phyloP scores from a whole-genome alignment of 2,797 vertebrate species.

The Catamblyrhynchus diadema region DNA sequence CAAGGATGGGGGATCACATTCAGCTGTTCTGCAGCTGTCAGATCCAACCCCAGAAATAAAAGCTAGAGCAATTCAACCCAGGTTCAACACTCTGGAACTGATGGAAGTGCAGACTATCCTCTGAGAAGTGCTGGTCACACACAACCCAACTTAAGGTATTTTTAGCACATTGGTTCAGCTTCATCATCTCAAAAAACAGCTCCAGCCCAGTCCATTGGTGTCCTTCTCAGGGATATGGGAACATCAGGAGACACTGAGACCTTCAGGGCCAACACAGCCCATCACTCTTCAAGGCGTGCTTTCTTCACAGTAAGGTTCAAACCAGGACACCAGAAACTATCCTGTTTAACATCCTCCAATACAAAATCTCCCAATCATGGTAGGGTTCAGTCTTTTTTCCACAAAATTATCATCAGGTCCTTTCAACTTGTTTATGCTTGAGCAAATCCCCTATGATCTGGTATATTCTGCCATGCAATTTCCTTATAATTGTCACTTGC shows the following conservation, averaged over 20 bases:
- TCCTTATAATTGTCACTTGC: background rate
- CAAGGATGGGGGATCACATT: background rate
- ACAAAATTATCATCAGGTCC: background rate
- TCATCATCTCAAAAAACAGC: background rate
- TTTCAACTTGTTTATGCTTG: background rate
- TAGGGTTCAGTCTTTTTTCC: fast-evolving
- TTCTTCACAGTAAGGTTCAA: background rate
- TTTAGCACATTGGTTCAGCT: slow-evolving; percentile 10
- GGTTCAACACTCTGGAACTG: background rate
- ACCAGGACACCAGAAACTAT: background rate
- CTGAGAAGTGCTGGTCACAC: background rate
- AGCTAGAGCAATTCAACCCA: background rate
- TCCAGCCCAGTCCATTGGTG: background rate
- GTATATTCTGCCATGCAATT: background rate
- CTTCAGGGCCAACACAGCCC: background rate
- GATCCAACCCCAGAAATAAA: background rate
- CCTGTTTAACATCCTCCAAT: background rate
- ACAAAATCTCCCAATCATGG: background rate
- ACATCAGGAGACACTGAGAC: background rate
- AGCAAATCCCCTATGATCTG: slow-evolving; percentile 2
- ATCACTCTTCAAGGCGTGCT: background rate
- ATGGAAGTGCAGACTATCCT: slow-evolving; percentile 18
- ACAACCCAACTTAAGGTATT: background rate
- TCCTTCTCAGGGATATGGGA: background rate
- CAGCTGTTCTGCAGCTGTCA: background rate